Evolutionary conservation across 2,888 invertebrate genomes (phyloP), one percentile per base, ranked within the genome.

Genomic region (Pseudococcus viburni): DNA sequence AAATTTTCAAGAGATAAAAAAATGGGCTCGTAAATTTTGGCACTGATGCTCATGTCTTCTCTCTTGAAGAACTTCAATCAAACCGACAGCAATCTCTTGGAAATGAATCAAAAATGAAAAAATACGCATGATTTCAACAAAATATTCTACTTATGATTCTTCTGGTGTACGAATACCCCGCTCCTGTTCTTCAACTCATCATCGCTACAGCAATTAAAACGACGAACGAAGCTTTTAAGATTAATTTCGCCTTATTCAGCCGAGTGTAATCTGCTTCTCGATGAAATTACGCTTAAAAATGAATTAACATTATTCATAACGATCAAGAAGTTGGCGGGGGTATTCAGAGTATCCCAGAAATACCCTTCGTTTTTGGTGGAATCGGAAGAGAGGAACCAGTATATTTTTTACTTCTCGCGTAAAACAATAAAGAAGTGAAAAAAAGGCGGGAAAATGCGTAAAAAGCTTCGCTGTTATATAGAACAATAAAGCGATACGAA

Each of bases 211-310:
- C 64, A 64, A 22, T 64, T 64, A 64, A 22, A 64, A 64, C 48
- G 48, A 9, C 19, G 19, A 9, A 64, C 48, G 15, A 64, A 64
- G 19, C 64, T 64, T n/a, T 64, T 64, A 64, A 64, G n/a, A 64
- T 64, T 19, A 64, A 64, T 64, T 64, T 64, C 64, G 19, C 64
- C 64, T 64, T 19, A 19, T 64, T 64, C 64, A 22, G 5, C 64
- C 64, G 64, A 6, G 4, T 64, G n/a, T 64, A 64, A 64, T n/a
- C 64, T 19, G 48, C 12, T 64, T 64, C 19, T 64, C 19, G 22
- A 64, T 64, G 15, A 8, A 64, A 64, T 64, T 64, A 64, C 64
- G 64, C 64, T 64, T 19, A 64, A 64, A 64, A 64, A 19, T 22
- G 64, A 64, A 64, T 64, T 64, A 51, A 0, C 48, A 51, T 51